phyloP scores from a whole-genome alignment of 2,113 vertebrate species.

The Grallaria varia region DNA sequence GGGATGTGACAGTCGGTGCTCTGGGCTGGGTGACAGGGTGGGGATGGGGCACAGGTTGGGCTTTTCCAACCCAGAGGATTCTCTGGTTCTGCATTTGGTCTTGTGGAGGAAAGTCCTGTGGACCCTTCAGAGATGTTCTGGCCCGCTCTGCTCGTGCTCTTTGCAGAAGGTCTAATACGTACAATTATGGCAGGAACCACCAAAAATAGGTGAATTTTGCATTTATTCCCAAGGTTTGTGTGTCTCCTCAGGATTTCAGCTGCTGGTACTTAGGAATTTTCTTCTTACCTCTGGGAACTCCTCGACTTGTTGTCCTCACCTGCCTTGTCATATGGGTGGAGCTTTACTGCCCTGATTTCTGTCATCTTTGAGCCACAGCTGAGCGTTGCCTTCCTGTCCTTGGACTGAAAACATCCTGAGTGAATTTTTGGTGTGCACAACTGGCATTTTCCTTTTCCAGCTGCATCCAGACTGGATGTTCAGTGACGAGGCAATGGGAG shows the following conservation, averaged over 20 bases:
- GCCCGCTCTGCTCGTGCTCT: background rate
- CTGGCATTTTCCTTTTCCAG: background rate
- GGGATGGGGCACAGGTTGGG: background rate
- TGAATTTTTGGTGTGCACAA: fast-evolving
- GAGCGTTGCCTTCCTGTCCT: fast-evolving
- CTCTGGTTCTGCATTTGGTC: background rate
- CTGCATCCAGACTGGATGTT: background rate
- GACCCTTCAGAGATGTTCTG: background rate
- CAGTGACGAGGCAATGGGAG: background rate
- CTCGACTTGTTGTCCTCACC: background rate
- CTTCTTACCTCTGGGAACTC: background rate
- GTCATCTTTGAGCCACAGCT: fast-evolving
- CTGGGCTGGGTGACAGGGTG: background rate
- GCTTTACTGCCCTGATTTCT: background rate
- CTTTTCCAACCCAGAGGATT: background rate
- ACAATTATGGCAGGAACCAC: background rate
- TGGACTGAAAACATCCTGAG: background rate
- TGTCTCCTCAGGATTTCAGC: background rate
- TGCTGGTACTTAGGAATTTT: background rate
- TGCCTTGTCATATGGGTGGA: background rate
- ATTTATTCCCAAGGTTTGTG: background rate
- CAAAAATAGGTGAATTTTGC: background rate
- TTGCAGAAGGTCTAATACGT: background rate
- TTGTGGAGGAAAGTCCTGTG: background rate
- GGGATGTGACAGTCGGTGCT: background rate